Conservation (phyloP, 1,140 invertebrate species). For the Pseudobourletiella spinata region DNA sequence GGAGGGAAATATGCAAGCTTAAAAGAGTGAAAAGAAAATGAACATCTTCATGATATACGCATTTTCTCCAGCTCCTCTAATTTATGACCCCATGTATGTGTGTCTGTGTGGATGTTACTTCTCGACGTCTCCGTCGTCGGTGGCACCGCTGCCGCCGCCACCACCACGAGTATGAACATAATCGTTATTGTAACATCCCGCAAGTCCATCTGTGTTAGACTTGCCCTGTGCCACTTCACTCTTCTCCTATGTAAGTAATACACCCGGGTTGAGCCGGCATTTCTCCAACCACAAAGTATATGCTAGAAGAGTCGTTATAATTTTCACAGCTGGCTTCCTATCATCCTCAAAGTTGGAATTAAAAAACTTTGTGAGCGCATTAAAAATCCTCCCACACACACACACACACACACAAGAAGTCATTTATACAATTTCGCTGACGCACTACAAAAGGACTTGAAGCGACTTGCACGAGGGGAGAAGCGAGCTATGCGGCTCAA, state of each 20-base stretch:
- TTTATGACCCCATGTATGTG: constrained; percentile 12
- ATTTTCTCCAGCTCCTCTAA: constrained; percentile 7
- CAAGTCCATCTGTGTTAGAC: neutral
- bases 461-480: too few relatives aligned
- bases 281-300: neutral
- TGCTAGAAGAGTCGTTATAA: neutral
- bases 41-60: constrained; percentile 27
- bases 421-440: too few relatives aligned
- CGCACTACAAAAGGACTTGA: too few relatives aligned
- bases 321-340: neutral
- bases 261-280: too few relatives aligned
- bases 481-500: too few relatives aligned
- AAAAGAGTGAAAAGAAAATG: constrained; percentile 31
- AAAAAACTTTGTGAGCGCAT: neutral
- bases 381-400: neutral
- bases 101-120: too few relatives aligned
- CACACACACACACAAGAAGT: too few relatives aligned
- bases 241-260: neutral
- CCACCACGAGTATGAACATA: too few relatives aligned
- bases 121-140: too few relatives aligned
- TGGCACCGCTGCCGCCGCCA: too few relatives aligned
- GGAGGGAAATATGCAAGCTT: constrained; percentile 26
- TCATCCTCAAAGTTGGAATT: neutral
- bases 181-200: too few relatives aligned
- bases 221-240: neutral